phyloP scores from a whole-genome alignment of 2,888 invertebrate genomes.

The Lymantria dispar region DNA sequence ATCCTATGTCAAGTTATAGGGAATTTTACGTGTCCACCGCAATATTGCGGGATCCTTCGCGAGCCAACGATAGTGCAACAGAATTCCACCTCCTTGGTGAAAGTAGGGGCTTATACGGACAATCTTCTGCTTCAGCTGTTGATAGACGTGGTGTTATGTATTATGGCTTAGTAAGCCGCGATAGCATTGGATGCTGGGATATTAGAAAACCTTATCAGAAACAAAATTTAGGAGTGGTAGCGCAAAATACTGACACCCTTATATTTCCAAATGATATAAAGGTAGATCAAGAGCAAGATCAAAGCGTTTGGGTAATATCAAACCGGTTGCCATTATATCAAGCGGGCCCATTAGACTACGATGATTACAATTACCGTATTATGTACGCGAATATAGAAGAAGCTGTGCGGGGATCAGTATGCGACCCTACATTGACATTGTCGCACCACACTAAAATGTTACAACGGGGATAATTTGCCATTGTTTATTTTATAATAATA shows the following conservation, averaged over 20 bases:
- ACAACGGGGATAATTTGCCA: slow-evolving; percentile 39
- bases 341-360: slow-evolving; percentile 83
- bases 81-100: slow-evolving; percentile 67
- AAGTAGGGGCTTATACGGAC: slow-evolving; percentile 84
- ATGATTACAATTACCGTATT: slow-evolving; percentile 88
- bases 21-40: slow-evolving; percentile 89
- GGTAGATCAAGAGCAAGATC: slow-evolving; percentile 86
- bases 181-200: slow-evolving; percentile 92
- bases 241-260: slow-evolving; percentile 83
- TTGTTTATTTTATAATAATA: slow-evolving; percentile 15
- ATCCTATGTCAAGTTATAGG: slow-evolving; percentile 91
- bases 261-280: slow-evolving; percentile 92
- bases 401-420: slow-evolving; percentile 85
- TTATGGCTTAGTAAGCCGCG: slow-evolving; percentile 89
- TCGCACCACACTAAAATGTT: slow-evolving; percentile 8
- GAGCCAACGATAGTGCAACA: slow-evolving; percentile 52
- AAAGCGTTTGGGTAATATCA: slow-evolving; percentile 89
- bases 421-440: slow-evolving; percentile 81
- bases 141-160: slow-evolving; percentile 88
- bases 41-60: slow-evolving; percentile 82
- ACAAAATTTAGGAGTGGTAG: slow-evolving; percentile 84
- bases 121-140: slow-evolving; percentile 88
- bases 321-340: slow-evolving; percentile 89
- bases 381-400: slow-evolving; percentile 85
- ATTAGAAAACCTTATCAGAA: slow-evolving; percentile 86